A percentile compares a stretch with the other conserved stretches of the same genome.
Conservation (phyloP, 2,888 invertebrate genomes). For the Scaptodrosophila latifasciaeformis region DNA sequence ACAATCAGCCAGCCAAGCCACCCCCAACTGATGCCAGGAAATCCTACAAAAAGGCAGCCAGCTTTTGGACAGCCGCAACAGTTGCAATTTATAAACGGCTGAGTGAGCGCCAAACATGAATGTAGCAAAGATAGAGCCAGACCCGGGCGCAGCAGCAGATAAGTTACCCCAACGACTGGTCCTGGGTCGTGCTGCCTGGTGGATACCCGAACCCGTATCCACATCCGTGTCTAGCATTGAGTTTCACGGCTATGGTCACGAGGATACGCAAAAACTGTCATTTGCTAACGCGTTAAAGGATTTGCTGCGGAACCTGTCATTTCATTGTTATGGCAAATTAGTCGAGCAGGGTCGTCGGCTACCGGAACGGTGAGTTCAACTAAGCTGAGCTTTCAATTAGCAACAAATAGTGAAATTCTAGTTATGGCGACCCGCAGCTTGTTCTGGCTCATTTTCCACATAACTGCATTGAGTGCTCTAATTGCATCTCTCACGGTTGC, state of each 20-base stretch:
- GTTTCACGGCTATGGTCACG: conserved; percentile 10
- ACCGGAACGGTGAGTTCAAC: conserved; percentile 63
- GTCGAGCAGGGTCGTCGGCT: conserved; percentile 62
- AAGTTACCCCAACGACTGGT: conserved; percentile 34
- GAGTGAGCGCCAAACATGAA: conserved; percentile 42
- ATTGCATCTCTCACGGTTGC: conserved; percentile 60
- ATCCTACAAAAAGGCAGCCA: conserved; percentile 41
- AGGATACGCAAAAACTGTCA: conserved; percentile 49
- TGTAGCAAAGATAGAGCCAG: conserved; percentile 12
- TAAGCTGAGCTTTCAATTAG: conserved; percentile 48
- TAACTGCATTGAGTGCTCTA: conserved; percentile 57
- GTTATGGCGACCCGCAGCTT: conserved; percentile 43
- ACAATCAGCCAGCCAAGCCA: conserved; percentile 2
- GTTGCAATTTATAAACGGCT: conserved; percentile 56
- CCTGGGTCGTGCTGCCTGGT: conserved; percentile 67
- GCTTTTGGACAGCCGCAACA: conserved; percentile 46
- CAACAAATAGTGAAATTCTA: conserved; percentile 10
- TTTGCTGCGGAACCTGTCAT: conserved; percentile 69
- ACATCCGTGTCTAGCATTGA: not conserved
- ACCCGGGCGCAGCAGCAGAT: not conserved
- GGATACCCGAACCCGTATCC: conserved; percentile 50
- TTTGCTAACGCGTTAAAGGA: conserved; percentile 63
- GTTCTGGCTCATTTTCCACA: conserved; percentile 70
- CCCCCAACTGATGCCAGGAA: conserved; percentile 21
- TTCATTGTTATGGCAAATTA: conserved; percentile 73